Evolutionary conservation across 2,797 vertebrate genomes (phyloP).

Genomic region (Otolemur crassicaudatus): DNA sequence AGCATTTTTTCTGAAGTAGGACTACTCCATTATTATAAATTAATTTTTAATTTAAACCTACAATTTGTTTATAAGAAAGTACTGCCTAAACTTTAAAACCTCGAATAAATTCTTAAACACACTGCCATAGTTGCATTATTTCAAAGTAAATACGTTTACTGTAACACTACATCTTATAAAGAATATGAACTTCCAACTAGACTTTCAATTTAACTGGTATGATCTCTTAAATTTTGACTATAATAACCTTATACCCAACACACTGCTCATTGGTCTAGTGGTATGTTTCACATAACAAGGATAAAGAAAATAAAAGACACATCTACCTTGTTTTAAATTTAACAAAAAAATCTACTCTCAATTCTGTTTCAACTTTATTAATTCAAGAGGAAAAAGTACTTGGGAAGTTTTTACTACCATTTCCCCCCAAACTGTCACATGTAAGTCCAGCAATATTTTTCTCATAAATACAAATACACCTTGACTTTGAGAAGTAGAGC

Average conservation of each 20-base stretch:
- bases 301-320: background rate
- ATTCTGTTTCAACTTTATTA: constrained; percentile 29
- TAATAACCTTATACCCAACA: background rate
- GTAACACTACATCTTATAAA: constrained; percentile 19
- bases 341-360: constrained; percentile 27
- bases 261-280: background rate
- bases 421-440: background rate
- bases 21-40: background rate
- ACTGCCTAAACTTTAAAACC: constrained; percentile 6
- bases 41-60: constrained; percentile 24
- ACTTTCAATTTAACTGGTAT: background rate
- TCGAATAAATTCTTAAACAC: constrained; percentile 14
- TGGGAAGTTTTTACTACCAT: background rate
- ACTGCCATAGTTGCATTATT: constrained; percentile 8
- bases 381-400: background rate
- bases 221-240: background rate
- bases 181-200: constrained; percentile 7
- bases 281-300: background rate
- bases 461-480: background rate
- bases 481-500: background rate
- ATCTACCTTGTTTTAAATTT: constrained; percentile 26
- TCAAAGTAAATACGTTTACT: constrained; percentile 28
- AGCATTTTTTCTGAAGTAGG: constrained; percentile 4
- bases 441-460: constrained; percentile 8
- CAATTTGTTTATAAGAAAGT: constrained; percentile 42